Evolutionary conservation across 2,888 invertebrate genomes (phyloP).

Genomic region (Apamea monoglypha): DNA sequence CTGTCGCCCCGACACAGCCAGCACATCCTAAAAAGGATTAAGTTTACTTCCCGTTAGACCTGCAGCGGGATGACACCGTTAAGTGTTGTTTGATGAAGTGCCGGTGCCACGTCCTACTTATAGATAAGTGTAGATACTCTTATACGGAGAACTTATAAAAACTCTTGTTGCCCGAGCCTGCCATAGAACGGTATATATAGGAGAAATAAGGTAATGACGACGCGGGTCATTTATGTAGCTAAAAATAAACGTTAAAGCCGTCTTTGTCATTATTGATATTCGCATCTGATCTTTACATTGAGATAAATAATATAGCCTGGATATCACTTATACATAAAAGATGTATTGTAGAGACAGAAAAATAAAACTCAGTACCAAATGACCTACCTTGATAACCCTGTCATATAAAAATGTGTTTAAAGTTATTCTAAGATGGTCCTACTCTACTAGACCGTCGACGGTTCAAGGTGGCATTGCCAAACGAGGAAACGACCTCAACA

Average conservation of each 20-base stretch:
- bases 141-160: conserved; percentile 49
- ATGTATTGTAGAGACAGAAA: conserved; percentile 9
- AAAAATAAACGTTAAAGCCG: conserved; percentile 38
- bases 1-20: conserved; percentile 68
- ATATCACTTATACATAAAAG: background rate
- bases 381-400: conserved; percentile 49
- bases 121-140: conserved; percentile 43
- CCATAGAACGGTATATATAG: conserved; percentile 21
- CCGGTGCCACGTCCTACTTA: conserved; percentile 45
- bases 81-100: conserved; percentile 75
- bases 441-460: conserved; percentile 61
- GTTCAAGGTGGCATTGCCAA: conserved; percentile 78
- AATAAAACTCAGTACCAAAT: conserved; percentile 14
- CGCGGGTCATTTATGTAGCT: conserved; percentile 21
- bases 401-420: conserved; percentile 29
- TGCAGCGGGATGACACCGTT: conserved; percentile 78
- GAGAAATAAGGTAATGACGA: conserved; percentile 34
- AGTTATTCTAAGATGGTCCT: conserved; percentile 32
- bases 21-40: conserved; percentile 85
- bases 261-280: conserved; percentile 21
- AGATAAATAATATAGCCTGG: background rate
- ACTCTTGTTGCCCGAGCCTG: conserved; percentile 18
- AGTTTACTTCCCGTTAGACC: conserved; percentile 84
- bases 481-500: conserved; percentile 78
- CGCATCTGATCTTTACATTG: conserved; percentile 4